Percentiles rank a stretch among this genome's conserved stretches.
Conservation (phyloP, 2,113 vertebrate species). For the Sinocyclocheilus grahami region DNA sequence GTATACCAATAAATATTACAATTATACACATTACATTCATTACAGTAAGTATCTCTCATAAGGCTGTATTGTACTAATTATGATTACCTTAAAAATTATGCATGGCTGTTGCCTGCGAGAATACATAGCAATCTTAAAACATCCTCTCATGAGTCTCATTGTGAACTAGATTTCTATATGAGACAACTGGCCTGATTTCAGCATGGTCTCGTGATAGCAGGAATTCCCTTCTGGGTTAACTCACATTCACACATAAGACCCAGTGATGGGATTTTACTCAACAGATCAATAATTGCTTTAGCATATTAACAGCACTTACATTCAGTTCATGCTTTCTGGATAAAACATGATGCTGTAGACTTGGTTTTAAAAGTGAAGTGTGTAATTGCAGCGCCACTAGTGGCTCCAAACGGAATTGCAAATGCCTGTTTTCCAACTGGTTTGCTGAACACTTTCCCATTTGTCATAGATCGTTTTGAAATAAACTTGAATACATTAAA, state of each 20-base stretch:
- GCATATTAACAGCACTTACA: slow-evolving; percentile 37
- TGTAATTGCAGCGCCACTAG: neutral
- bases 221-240: slow-evolving; percentile 35
- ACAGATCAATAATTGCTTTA: slow-evolving; percentile 38
- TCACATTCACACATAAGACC: slow-evolving; percentile 16
- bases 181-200: slow-evolving; percentile 50
- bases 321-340: neutral
- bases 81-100: slow-evolving; percentile 36
- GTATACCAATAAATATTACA: slow-evolving; percentile 6
- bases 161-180: slow-evolving; percentile 44
- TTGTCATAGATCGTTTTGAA: neutral
- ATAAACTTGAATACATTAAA: neutral
- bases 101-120: slow-evolving; percentile 21
- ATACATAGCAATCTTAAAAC: neutral
- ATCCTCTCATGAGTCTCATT: slow-evolving; percentile 21
- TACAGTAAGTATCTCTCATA: slow-evolving; percentile 22
- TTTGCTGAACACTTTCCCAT: neutral
- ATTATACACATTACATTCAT: slow-evolving; percentile 12
- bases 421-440: neutral
- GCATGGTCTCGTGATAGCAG: slow-evolving; percentile 15
- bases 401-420: neutral
- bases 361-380: neutral
- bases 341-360: neutral
- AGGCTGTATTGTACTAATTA: slow-evolving; percentile 35
- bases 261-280: slow-evolving; percentile 17